Conservation (phyloP, 1,140 invertebrate species). For the Drosophila tristis region DNA sequence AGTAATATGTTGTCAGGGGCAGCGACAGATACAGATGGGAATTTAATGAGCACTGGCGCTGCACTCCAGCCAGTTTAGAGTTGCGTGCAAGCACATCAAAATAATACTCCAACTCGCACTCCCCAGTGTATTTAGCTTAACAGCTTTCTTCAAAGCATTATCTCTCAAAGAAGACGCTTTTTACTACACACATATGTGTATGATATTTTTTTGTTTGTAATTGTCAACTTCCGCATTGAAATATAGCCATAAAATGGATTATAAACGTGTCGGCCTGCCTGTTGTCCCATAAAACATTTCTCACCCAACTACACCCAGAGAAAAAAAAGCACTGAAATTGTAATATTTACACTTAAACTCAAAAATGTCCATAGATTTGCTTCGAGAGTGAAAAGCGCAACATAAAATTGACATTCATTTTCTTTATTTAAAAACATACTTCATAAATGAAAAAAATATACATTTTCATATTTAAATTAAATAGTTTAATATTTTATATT, state of each 20-base stretch:
- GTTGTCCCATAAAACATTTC: slow-evolving; percentile 48
- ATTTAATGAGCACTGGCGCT: slow-evolving; percentile 34
- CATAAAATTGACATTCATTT: too few species aligned
- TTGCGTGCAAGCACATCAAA: slow-evolving; percentile 15
- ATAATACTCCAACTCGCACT: neutral
- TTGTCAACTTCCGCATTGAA: slow-evolving; percentile 48
- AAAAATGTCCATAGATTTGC: too few species aligned
- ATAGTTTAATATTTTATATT: too few species aligned
- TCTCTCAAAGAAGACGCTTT: slow-evolving; percentile 7
- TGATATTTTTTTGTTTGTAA: slow-evolving; percentile 35
- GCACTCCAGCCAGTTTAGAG: slow-evolving; percentile 36
- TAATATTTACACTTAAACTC: too few species aligned
- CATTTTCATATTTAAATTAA: too few species aligned
- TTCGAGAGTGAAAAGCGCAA: too few species aligned
- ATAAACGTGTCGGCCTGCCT: slow-evolving; percentile 31
- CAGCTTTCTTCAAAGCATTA: slow-evolving; percentile 44
- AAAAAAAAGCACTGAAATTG: too few species aligned
- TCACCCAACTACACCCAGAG: slow-evolving; percentile 13
- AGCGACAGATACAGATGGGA: slow-evolving; percentile 42
- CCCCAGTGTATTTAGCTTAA: slow-evolving; percentile 8
- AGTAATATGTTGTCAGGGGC: slow-evolving; percentile 34
- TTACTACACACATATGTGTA: neutral
- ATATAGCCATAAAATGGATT: slow-evolving; percentile 36
- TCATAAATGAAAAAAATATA: too few species aligned
- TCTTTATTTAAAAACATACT: too few species aligned